These are phyloP conservation scores for Anabacerthia variegaticeps DNA, from an alignment of 2,797 vertebrate species.

Conservation along the genomic window DNA sequence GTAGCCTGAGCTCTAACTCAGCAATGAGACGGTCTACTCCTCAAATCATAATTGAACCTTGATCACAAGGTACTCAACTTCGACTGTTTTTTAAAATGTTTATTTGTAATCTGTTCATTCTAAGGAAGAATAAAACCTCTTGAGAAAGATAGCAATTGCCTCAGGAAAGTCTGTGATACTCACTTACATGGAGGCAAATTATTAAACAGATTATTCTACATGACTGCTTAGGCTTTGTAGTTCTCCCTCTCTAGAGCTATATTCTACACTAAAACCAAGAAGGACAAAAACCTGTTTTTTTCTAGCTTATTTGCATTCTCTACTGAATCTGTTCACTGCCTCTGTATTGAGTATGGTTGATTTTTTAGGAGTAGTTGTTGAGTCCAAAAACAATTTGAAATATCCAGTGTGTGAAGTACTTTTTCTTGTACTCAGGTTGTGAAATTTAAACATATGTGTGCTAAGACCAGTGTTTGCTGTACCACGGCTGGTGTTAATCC, in stretches of 20 bases:
- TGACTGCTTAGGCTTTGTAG: background rate
- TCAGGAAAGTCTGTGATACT: background rate
- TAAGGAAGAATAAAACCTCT: background rate
- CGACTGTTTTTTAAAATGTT: background rate
- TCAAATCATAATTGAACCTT: background rate
- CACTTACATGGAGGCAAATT: background rate
- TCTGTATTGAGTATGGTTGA: background rate
- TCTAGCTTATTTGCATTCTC: background rate
- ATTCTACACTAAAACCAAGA: background rate
- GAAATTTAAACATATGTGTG: background rate
- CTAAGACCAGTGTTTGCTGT: background rate
- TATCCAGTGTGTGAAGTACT: background rate
- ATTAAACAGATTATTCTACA: background rate
- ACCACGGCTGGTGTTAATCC: conserved; percentile 27
- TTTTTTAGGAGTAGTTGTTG: background rate
- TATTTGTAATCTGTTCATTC: background rate
- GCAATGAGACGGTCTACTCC: background rate
- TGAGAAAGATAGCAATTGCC: background rate
- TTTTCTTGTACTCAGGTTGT: background rate
- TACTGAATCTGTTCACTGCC: background rate
- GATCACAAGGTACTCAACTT: background rate
- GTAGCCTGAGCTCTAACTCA: background rate
- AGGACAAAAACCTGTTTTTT: background rate
- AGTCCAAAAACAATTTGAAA: background rate
- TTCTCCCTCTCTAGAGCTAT: background rate